A percentile compares a stretch with the other conserved stretches of the same genome.
These are phyloP conservation scores for Sebastes kiyomatsui DNA, from an alignment of 2,797 vertebrate species.

Conservation along the genomic window DNA sequence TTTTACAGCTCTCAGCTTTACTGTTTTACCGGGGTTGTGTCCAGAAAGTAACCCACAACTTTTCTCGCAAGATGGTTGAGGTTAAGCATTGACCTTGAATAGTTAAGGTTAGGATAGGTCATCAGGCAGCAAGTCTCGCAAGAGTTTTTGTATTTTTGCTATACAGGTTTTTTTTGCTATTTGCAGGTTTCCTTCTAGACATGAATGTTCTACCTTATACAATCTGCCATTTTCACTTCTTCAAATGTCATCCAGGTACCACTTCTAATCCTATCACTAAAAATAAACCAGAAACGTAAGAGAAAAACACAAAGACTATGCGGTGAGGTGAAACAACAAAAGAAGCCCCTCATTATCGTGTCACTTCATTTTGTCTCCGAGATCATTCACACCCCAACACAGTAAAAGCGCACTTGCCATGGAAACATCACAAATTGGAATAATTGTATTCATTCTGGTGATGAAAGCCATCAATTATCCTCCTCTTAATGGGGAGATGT, in stretches of 20 bases:
- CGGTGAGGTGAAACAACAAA: slow-evolving; percentile 46
- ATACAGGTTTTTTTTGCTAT: no score
- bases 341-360: slow-evolving; percentile 61
- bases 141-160: no score
- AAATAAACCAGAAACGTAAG: slow-evolving; percentile 5
- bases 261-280: slow-evolving; percentile 1
- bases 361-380: slow-evolving; percentile 61
- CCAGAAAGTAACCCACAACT: no score
- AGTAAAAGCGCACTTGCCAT: slow-evolving; percentile 45
- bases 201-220: neutral
- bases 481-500: slow-evolving; percentile 63
- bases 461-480: slow-evolving; percentile 80
- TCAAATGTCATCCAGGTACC: slow-evolving; percentile 10
- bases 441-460: slow-evolving; percentile 65
- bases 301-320: slow-evolving; percentile 27
- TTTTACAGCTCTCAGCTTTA: neutral
- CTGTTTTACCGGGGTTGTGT: neutral
- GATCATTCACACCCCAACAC: slow-evolving; percentile 59
- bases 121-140: no score
- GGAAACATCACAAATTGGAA: slow-evolving; percentile 59
- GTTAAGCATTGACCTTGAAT: no score
- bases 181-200: no score
- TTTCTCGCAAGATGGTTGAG: no score
- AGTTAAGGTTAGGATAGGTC: no score
- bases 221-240: neutral